Conservation (phyloP, 2,888 invertebrate genomes). For the Gymnosoma rotundatum region DNA sequence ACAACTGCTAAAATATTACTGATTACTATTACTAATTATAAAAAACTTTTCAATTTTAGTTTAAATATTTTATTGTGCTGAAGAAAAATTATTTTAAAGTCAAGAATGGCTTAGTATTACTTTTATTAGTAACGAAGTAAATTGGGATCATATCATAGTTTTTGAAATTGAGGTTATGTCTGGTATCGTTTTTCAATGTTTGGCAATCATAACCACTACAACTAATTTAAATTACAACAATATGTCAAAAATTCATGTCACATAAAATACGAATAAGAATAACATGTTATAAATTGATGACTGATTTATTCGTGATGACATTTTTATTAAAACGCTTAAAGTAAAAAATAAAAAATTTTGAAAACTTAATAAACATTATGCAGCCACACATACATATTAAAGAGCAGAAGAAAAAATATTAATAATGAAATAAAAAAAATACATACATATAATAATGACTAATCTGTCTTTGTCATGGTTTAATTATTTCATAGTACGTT, state of each 20-base stretch:
- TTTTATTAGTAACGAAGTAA: too few species aligned
- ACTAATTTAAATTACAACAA: conserved; percentile 52
- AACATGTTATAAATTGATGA: conserved; percentile 55
- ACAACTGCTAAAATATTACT: too few species aligned
- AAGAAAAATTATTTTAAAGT: too few species aligned
- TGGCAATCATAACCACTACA: conserved; percentile 21
- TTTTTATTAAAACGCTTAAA: conserved; percentile 52
- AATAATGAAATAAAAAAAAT: not conserved
- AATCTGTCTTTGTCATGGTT: too few species aligned
- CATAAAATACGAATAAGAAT: conserved; percentile 9
- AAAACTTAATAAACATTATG: not conserved
- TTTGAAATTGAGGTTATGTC: not conserved
- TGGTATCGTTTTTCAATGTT: not conserved
- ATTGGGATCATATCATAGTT: too few species aligned
- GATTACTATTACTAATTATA: too few species aligned
- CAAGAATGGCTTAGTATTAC: too few species aligned
- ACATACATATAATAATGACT: too few species aligned
- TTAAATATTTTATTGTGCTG: too few species aligned
- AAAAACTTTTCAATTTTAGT: too few species aligned
- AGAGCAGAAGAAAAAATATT: not conserved
- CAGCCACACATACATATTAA: not conserved
- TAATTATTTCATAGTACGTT: too few species aligned
- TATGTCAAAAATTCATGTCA: conserved; percentile 7
- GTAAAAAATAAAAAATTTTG: not conserved
- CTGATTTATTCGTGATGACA: conserved; percentile 67